A percentile compares a stretch with the other conserved stretches of the same genome.
These are phyloP conservation scores for Cheirogaleus medius DNA, from an alignment of 2,113 vertebrate genomes.

Conservation along the genomic window DNA sequence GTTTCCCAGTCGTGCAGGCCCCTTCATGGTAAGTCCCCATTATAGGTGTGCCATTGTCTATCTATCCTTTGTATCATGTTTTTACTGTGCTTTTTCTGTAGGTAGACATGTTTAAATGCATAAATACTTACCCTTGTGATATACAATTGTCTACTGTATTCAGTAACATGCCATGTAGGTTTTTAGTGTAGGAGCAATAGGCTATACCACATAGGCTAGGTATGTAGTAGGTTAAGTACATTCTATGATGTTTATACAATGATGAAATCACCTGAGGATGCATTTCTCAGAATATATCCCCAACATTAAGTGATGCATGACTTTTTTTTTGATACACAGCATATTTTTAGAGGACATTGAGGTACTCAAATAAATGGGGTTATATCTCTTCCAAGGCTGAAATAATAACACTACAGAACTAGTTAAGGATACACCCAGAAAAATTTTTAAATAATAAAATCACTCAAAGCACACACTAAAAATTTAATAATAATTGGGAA, in stretches of 20 bases:
- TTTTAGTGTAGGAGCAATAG: not conserved
- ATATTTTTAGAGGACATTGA: not conserved
- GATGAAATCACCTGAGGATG: not conserved
- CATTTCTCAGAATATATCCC: not conserved
- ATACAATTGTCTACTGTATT: not conserved
- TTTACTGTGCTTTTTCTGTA: not conserved
- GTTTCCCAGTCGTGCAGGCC: not conserved
- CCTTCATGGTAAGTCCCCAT: not conserved
- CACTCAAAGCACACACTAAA: not conserved
- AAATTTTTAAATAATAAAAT: not conserved
- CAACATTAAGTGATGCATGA: not conserved
- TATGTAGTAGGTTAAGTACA: not conserved
- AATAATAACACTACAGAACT: not conserved
- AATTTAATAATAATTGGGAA: not conserved
- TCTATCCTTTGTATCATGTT: not conserved
- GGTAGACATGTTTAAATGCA: not conserved
- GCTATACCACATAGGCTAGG: not conserved
- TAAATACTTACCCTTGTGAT: not conserved
- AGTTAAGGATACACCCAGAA: not conserved
- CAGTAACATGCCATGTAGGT: not conserved
- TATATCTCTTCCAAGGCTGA: not conserved
- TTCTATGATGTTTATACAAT: not conserved
- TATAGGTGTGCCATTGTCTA: not conserved
- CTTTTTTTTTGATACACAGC: fast-evolving
- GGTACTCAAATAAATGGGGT: not conserved